Conservation (phyloP, 2,113 vertebrate species). For the Myotis brandtii region DNA sequence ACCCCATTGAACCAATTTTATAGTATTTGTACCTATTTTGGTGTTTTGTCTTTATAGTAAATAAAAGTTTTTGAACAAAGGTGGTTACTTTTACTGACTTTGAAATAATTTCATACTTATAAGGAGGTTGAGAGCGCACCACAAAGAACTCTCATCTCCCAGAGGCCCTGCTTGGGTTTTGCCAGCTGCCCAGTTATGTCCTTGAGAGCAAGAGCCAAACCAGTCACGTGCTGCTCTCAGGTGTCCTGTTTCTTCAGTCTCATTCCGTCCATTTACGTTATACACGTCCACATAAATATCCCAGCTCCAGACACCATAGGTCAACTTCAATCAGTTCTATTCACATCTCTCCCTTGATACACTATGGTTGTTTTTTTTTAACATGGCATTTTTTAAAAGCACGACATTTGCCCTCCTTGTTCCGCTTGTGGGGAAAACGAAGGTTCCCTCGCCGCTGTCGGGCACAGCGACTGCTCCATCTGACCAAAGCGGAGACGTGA, state of each 20-base stretch:
- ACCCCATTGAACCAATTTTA: conserved; percentile 94
- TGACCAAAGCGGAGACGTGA: no score
- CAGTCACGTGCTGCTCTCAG: background rate
- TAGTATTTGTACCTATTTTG: conserved; percentile 95
- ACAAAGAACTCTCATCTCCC: background rate
- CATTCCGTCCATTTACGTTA: background rate
- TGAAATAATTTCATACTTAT: background rate
- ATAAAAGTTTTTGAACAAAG: conserved; percentile 93
- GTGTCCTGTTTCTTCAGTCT: background rate
- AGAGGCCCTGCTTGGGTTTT: background rate
- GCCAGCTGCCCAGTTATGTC: background rate
- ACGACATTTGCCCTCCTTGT: background rate
- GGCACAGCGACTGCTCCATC: no score
- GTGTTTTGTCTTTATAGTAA: conserved; percentile 96
- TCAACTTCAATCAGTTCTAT: background rate
- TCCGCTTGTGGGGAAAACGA: no score
- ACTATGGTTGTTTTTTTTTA: background rate
- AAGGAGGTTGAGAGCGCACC: background rate
- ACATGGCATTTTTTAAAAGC: background rate
- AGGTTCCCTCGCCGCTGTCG: no score
- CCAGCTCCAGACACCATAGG: no score
- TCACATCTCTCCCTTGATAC: background rate
- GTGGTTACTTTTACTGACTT: conserved; percentile 55
- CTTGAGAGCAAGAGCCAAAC: background rate
- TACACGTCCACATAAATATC: background rate